phyloP scores from a whole-genome alignment of 2,888 invertebrate genomes.

The Melinaea marsaeus region DNA sequence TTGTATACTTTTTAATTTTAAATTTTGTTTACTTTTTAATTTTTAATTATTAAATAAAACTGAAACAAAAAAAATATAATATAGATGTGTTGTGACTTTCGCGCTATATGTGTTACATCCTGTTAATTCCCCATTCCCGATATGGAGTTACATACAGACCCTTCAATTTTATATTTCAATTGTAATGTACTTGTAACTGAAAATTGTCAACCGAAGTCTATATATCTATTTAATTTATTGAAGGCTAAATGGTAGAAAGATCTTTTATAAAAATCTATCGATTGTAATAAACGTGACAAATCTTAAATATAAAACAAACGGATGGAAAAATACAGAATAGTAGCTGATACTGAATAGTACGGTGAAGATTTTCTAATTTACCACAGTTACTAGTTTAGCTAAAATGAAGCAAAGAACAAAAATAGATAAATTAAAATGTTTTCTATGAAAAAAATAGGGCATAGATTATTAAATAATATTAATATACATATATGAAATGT shows the following conservation, averaged over 20 bases:
- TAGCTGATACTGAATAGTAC: neutral
- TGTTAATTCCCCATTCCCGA: too few relatives aligned
- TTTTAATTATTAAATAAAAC: neutral
- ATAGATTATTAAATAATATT: too few relatives aligned
- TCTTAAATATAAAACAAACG: neutral
- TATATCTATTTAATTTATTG: neutral
- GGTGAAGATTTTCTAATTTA: too few relatives aligned
- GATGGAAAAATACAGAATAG: slow-evolving; percentile 6
- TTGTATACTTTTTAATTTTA: neutral
- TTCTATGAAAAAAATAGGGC: too few relatives aligned
- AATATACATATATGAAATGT: too few relatives aligned
- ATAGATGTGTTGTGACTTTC: too few relatives aligned
- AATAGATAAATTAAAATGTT: too few relatives aligned
- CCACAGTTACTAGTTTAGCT: too few relatives aligned
- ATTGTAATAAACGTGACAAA: slow-evolving; percentile 1
- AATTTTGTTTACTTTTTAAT: neutral
- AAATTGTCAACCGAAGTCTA: neutral
- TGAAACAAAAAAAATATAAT: neutral
- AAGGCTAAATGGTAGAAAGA: neutral
- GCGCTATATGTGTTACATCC: too few relatives aligned
- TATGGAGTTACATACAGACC: too few relatives aligned
- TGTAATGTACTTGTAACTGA: neutral
- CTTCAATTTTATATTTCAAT: too few relatives aligned
- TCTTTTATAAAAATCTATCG: neutral
- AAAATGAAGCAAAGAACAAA: too few relatives aligned